Evolutionary conservation across 2,113 vertebrate species (phyloP).

Genomic region (Todiramphus saurophagus): DNA sequence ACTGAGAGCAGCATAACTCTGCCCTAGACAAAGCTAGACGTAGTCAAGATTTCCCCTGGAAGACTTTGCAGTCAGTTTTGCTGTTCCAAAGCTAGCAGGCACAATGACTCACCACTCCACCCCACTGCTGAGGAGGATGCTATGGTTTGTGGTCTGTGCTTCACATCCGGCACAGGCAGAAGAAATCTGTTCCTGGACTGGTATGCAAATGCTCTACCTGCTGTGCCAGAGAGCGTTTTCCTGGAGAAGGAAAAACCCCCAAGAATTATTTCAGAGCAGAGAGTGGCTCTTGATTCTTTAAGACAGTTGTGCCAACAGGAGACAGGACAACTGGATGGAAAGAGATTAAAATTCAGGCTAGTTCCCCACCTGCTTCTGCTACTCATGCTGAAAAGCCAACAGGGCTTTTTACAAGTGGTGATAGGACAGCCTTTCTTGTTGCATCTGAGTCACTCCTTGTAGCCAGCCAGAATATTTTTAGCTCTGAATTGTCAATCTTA

Average conservation of each 20-base stretch:
- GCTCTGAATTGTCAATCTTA: slow-evolving; percentile 54
- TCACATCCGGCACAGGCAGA: neutral
- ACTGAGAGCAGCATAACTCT: neutral
- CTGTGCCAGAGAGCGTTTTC: neutral
- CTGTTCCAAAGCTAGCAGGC: neutral
- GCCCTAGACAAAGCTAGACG: neutral
- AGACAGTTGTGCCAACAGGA: neutral
- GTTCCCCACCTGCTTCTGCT: slow-evolving; percentile 71
- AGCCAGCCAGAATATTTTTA: slow-evolving; percentile 79
- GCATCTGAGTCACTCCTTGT: slow-evolving; percentile 62
- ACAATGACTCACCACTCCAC: neutral
- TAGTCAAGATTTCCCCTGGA: neutral
- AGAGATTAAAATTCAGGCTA: slow-evolving; percentile 36
- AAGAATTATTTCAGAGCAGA: neutral
- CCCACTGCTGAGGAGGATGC: neutral
- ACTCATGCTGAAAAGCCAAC: slow-evolving; percentile 39
- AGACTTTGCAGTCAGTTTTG: neutral
- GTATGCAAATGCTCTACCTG: neutral
- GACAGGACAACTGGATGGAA: neutral
- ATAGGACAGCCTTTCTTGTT: slow-evolving; percentile 53
- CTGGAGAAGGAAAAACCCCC: neutral
- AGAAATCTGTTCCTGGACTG: neutral
- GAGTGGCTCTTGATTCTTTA: neutral
- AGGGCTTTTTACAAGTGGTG: slow-evolving; percentile 2
- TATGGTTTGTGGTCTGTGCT: slow-evolving; percentile 31